Evolutionary conservation across 1,140 invertebrate genomes (phyloP).

Genomic region (Atopsyche davidsoni): DNA sequence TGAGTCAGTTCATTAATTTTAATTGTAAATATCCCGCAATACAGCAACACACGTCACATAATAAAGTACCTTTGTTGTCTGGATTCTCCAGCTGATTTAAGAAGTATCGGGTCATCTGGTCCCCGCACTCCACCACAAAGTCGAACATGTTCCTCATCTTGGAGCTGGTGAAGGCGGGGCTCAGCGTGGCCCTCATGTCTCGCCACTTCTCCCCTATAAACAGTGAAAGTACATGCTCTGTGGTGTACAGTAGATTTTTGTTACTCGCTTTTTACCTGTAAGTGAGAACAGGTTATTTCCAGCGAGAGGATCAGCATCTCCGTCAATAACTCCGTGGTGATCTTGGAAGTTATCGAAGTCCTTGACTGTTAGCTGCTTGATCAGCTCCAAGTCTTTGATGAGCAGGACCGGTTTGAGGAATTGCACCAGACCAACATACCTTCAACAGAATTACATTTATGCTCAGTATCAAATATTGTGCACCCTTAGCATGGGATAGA

Average conservation of each 20-base stretch:
- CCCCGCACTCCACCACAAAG: slow-evolving; percentile 11
- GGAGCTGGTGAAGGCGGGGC: slow-evolving; percentile 36
- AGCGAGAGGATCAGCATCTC: slow-evolving; percentile 48
- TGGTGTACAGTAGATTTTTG: too few relatives aligned
- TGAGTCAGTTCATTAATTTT: too few relatives aligned
- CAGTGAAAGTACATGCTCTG: too few relatives aligned
- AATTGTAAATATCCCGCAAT: too few relatives aligned
- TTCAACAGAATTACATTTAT: too few relatives aligned
- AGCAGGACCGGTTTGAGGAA: slow-evolving; percentile 11
- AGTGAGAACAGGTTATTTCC: slow-evolving; percentile 48
- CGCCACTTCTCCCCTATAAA: slow-evolving; percentile 36
- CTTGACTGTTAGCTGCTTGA: slow-evolving; percentile 25
- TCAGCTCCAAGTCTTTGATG: slow-evolving; percentile 22
- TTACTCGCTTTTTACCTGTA: too few relatives aligned
- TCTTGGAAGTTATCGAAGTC: slow-evolving; percentile 27
- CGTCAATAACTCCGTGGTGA: slow-evolving; percentile 29
- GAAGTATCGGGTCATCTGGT: background rate
- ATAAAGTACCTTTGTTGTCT: slow-evolving; percentile 7
- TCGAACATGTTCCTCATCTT: slow-evolving; percentile 39
- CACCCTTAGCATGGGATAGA: too few relatives aligned
- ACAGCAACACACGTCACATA: too few relatives aligned
- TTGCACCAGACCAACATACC: slow-evolving; percentile 21
- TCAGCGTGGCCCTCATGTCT: slow-evolving; percentile 33
- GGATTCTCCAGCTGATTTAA: slow-evolving; percentile 4
- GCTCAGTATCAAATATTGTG: too few relatives aligned